Conservation (phyloP, 35 echinoderm and acorn worm species). For the Patiria miniata region DNA sequence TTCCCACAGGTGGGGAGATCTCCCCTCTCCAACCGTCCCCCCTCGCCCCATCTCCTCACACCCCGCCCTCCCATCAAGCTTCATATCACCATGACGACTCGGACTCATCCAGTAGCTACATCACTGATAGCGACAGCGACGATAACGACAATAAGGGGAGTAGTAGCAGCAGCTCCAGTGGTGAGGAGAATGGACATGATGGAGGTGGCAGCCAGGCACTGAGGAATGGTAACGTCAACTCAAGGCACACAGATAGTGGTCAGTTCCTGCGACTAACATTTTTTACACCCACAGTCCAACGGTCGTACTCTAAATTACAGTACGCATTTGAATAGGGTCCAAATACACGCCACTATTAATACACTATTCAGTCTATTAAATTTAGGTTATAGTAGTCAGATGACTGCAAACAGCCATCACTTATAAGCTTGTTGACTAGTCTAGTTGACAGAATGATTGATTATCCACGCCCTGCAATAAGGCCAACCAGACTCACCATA, state of each 20-base stretch:
- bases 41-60: constrained; percentile 9
- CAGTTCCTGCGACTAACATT: background rate
- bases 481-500: no score
- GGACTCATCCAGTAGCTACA: constrained; percentile 7
- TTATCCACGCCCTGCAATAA: no score
- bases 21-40: background rate
- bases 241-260: background rate
- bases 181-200: background rate
- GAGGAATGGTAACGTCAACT: background rate
- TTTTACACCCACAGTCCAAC: no score
- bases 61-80: background rate
- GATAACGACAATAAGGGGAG: background rate
- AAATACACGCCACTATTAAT: no score
- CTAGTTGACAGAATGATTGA: no score
- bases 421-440: no score
- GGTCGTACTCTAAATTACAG: no score
- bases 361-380: no score
- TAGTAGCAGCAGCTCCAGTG: background rate
- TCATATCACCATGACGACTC: background rate
- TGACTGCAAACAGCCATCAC: no score
- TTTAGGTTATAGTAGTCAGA: no score
- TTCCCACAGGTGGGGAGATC: background rate
- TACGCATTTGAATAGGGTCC: no score
- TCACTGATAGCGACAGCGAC: constrained; percentile 1
- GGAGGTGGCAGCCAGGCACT: background rate